These are phyloP conservation scores for Neoniphon sammara DNA, from an alignment of 2,797 vertebrate species.

Conservation along the genomic window DNA sequence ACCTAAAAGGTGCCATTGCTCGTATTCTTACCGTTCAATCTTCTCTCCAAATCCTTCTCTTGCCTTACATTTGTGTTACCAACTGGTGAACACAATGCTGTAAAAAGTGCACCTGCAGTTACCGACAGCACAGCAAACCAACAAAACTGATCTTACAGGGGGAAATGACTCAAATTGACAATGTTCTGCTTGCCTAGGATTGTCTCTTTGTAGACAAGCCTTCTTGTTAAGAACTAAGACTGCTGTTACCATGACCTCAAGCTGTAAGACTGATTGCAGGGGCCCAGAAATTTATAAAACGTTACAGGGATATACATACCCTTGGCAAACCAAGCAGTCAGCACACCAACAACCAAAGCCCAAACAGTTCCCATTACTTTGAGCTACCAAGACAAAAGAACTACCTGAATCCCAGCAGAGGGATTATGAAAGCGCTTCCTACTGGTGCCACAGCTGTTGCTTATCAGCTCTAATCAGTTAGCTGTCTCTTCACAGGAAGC, in stretches of 20 bases:
- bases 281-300: too few relatives aligned
- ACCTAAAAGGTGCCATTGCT: accelerated
- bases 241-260: too few relatives aligned
- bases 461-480: conserved; percentile 27
- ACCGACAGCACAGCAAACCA: too few relatives aligned
- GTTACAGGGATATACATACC: conserved; percentile 19
- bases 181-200: too few relatives aligned
- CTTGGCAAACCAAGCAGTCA: conserved; percentile 23
- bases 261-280: too few relatives aligned
- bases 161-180: too few relatives aligned
- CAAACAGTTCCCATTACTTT: conserved; percentile 28
- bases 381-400: too few relatives aligned
- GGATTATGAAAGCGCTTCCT: background rate
- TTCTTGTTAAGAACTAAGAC: too few relatives aligned
- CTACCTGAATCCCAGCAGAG: accelerated
- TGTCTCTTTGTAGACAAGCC: too few relatives aligned
- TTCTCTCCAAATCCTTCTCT: accelerated
- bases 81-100: background rate
- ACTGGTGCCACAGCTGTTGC: conserved; percentile 22
- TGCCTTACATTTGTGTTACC: background rate
- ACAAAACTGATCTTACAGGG: too few relatives aligned
- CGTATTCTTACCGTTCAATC: background rate
- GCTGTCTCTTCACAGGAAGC: background rate
- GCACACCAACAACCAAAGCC: accelerated
- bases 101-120: too few relatives aligned